phyloP scores from a whole-genome alignment of 2,888 invertebrate genomes.

The Drosophila paranaensis region DNA sequence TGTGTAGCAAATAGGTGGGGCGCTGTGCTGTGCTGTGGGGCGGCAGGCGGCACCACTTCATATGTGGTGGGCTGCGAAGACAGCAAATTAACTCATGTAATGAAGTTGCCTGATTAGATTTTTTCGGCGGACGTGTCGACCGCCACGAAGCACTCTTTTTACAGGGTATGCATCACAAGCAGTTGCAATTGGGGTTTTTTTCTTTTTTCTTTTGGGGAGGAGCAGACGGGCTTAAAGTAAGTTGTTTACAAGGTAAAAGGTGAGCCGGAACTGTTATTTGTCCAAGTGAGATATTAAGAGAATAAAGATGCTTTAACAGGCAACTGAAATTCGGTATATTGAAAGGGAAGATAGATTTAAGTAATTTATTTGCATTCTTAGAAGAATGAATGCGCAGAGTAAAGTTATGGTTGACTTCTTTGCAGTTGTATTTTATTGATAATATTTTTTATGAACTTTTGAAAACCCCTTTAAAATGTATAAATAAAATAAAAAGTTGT shows the following conservation, averaged over 20 bases:
- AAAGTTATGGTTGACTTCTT: no score
- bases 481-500: no score
- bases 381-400: no score
- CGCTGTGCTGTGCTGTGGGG: not conserved
- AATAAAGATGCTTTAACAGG: not conserved
- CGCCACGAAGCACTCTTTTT: not conserved
- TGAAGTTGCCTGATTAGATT: constrained; percentile 36
- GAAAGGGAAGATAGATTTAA: no score
- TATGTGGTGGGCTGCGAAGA: constrained; percentile 56
- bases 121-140: constrained; percentile 1
- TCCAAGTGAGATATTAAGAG: not conserved
- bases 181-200: not conserved
- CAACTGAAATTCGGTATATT: no score
- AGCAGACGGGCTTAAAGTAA: not conserved
- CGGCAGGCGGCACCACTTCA: constrained; percentile 18
- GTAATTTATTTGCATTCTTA: no score
- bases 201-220: not conserved
- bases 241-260: not conserved
- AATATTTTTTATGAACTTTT: no score
- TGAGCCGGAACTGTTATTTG: not conserved
- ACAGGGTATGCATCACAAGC: not conserved
- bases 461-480: no score
- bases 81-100: constrained; percentile 52
- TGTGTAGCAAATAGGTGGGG: constrained; percentile 22
- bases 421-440: no score